phyloP scores from a whole-genome alignment of 2,113 vertebrate species.

The Pedionomus torquatus region DNA sequence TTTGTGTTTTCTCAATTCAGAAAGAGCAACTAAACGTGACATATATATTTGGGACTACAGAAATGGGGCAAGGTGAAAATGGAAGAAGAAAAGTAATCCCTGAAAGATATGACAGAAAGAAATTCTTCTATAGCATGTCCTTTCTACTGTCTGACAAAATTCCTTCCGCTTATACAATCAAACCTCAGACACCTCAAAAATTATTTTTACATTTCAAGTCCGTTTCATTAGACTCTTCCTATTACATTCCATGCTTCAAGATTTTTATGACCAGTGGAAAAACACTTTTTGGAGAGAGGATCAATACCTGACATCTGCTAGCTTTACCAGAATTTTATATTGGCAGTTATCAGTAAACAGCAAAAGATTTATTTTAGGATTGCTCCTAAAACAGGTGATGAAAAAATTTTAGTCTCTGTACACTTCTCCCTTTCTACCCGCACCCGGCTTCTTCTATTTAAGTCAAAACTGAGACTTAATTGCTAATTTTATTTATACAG shows the following conservation, averaged over 20 bases:
- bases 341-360: not conserved
- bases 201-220: not conserved
- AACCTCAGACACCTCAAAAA: not conserved
- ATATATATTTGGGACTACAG: not conserved
- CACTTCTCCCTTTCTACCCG: not conserved
- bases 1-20: not conserved
- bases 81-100: not conserved
- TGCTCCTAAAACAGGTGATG: not conserved
- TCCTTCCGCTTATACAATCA: not conserved
- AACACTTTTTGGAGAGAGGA: not conserved
- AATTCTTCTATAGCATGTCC: not conserved
- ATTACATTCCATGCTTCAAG: not conserved
- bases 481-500: rapidly evolving
- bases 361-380: not conserved
- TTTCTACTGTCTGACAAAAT: not conserved
- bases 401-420: not conserved
- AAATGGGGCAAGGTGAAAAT: not conserved
- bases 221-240: not conserved
- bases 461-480: not conserved
- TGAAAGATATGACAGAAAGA: not conserved
- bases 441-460: not conserved
- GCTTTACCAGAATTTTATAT: not conserved
- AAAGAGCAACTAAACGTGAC: not conserved
- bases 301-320: not conserved
- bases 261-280: not conserved